Percentiles rank a stretch among this genome's conserved stretches.
These are phyloP conservation scores for Cremastinae sp. DNA, from an alignment of 2,888 invertebrate genomes.

Conservation along the genomic window DNA sequence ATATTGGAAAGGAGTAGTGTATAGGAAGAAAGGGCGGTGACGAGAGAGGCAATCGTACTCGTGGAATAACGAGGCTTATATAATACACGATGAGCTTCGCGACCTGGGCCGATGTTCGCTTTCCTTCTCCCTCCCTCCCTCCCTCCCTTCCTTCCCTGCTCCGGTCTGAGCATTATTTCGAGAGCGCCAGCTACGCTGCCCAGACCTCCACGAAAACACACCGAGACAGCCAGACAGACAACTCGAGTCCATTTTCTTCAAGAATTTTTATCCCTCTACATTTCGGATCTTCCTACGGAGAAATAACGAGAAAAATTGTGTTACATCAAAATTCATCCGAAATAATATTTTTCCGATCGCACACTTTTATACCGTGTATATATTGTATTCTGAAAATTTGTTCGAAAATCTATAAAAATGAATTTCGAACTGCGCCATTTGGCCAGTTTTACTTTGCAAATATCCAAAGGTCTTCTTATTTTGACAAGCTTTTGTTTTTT, in stretches of 20 bases:
- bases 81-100: conserved; percentile 57
- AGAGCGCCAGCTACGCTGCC: conserved; percentile 72
- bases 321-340: no score
- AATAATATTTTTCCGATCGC: conserved; percentile 11
- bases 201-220: conserved; percentile 57
- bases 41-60: conserved; percentile 38
- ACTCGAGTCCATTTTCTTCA: conserved; percentile 8
- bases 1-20: no score
- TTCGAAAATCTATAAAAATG: no score
- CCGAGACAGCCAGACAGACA: conserved; percentile 29
- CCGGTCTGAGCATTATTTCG: conserved; percentile 73
- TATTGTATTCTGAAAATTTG: no score
- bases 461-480: no score
- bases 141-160: conserved; percentile 32
- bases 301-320: no score
- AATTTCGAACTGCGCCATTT: no score
- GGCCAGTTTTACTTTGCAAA: no score
- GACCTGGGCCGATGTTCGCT: conserved; percentile 60
- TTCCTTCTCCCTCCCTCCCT: conserved; percentile 24
- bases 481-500: no score
- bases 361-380: no score
- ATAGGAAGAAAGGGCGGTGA: conserved; percentile 8
- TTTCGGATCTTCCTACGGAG: no score
- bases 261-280: conserved; percentile 24
- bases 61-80: conserved; percentile 60